These are phyloP conservation scores for Cabera pusaria DNA, from an alignment of 2,888 invertebrate species.

Conservation along the genomic window DNA sequence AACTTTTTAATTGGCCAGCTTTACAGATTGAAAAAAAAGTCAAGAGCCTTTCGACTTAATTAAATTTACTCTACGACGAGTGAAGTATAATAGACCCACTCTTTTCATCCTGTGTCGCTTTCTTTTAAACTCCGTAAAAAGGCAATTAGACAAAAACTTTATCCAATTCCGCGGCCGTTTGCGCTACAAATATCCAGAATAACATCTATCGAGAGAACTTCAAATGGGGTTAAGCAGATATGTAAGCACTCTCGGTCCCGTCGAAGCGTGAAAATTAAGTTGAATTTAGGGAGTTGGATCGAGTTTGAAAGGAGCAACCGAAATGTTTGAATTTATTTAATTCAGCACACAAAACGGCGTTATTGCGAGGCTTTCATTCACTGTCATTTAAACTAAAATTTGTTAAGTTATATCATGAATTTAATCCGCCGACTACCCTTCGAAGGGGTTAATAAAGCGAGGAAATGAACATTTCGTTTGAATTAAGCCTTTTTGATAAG, in stretches of 20 bases:
- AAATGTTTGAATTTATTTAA: conserved; percentile 33
- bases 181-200: conserved; percentile 3
- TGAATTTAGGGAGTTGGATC: conserved; percentile 17
- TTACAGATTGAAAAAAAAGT: conserved; percentile 70
- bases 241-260: conserved; percentile 17
- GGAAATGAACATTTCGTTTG: conserved; percentile 52
- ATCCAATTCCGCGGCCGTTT: conserved; percentile 10
- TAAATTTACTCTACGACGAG: conserved; percentile 67
- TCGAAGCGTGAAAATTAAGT: conserved; percentile 22
- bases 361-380: conserved; percentile 31
- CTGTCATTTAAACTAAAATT: conserved; percentile 37
- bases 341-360: conserved; percentile 27
- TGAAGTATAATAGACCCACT: conserved; percentile 54
- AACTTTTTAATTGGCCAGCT: conserved; percentile 76
- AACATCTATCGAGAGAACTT: conserved; percentile 17
- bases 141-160: conserved; percentile 48
- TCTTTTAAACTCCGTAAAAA: conserved; percentile 44
- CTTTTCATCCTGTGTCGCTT: conserved; percentile 48
- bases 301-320: conserved; percentile 20
- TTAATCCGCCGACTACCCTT: conserved; percentile 39
- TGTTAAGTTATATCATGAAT: conserved; percentile 40
- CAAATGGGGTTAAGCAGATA: conserved; percentile 21
- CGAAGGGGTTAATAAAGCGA: conserved; percentile 36
- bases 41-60: conserved; percentile 68
- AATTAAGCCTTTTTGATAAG: conserved; percentile 55